Evolutionary conservation across 2,888 invertebrate species (phyloP), one percentile per base, ranked within the genome.

Genomic region (Anaspis maculata): DNA sequence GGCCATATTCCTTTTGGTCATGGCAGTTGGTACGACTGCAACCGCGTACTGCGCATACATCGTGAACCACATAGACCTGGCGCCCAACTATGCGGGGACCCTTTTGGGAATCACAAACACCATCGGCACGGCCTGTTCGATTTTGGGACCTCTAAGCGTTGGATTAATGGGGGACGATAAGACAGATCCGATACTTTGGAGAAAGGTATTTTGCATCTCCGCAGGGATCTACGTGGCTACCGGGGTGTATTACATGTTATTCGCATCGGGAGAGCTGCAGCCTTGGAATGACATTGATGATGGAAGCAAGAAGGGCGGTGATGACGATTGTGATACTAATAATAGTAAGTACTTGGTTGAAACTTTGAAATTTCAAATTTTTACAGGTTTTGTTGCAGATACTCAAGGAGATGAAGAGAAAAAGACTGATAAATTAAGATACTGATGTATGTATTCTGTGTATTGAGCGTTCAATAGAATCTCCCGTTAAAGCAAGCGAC

Each of bases 91-190:
- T 57, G 81, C 86, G 5, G 86, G 86, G 14, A 77, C 79, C 0
- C 62, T 87, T 47, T 83, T 87, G 83, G 86, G 86, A 7, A 76
- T 87, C 47, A 84, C 84, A 2, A 87, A 87, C 56, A 77, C 77
- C 6, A 64, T 72, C n/a, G 78, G 81, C 0, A 83, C 81, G 46
- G 63, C 84, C 7, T 78, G 81, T 63, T 82, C 84, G 34, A 79
- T 86, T 41, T 64, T 84, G 49, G 84, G 83, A 0, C 86, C 87
- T 0, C 62, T 83, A 1, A 70, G 77, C 13, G 81, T 81, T 1
- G 77, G 79, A 2, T 56, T 74, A 3, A 72, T 86, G 12, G 73
- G 83, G 2, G 62, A 62, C 11, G 73, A 83, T 55, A 69, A 74
- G 81, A 64, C 64, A 25, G 66, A 77, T 46, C 61, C 55, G 9